Evolutionary conservation across 1,140 invertebrate species (phyloP).

Genomic region (Sesamia nonagrioides): DNA sequence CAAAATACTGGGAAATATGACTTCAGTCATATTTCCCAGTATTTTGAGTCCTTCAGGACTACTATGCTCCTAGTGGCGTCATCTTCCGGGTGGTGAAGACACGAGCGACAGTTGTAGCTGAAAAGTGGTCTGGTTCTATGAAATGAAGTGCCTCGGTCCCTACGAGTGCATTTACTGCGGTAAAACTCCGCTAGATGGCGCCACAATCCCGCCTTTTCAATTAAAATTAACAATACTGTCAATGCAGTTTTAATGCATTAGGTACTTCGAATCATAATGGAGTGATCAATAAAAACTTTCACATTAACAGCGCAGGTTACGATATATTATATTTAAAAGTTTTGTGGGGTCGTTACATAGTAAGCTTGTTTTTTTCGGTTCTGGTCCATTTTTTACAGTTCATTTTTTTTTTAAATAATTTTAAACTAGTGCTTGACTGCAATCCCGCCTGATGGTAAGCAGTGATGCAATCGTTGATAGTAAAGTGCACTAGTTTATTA

Average conservation of each 20-base stretch:
- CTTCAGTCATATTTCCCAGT: too few species aligned
- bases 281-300: constrained; percentile 16
- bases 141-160: not conserved
- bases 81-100: constrained; percentile 4
- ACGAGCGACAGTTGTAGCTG: not conserved
- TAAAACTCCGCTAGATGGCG: constrained; percentile 26
- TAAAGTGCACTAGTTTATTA: too few species aligned
- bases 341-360: not conserved
- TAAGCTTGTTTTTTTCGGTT: not conserved
- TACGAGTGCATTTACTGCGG: not conserved
- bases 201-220: too few species aligned
- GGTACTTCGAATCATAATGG: not conserved
- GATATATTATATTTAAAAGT: not conserved
- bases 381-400: not conserved
- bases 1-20: too few species aligned
- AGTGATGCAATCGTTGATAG: too few species aligned
- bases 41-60: too few species aligned
- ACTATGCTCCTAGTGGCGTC: not conserved
- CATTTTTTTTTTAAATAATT: too few species aligned
- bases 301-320: not conserved
- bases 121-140: not conserved
- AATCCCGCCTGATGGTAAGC: too few species aligned
- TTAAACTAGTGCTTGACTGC: too few species aligned
- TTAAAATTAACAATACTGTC: not conserved
- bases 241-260: not conserved